phyloP scores from a whole-genome alignment of 2,797 vertebrate species.

The Pygocentrus nattereri region DNA sequence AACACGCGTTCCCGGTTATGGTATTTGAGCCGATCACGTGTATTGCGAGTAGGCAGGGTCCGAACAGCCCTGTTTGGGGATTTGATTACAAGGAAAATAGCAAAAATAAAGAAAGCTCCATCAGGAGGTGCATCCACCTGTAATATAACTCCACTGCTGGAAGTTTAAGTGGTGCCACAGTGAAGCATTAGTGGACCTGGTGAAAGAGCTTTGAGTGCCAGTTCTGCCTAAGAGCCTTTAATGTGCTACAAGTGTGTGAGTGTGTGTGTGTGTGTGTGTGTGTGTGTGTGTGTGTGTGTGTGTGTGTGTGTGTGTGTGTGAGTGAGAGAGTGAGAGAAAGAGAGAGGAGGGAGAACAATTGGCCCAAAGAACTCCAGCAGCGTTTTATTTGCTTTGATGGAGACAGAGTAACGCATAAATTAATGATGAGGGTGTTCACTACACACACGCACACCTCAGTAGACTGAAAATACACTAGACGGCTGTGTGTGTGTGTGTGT shows the following conservation, averaged over 20 bases:
- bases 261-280: background rate
- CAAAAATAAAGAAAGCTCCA: no score
- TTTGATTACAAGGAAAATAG: no score
- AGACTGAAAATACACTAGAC: no score
- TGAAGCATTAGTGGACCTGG: background rate
- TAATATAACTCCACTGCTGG: background rate
- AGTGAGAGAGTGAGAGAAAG: no score
- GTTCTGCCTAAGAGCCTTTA: background rate
- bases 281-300: background rate
- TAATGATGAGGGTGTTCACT: constrained; percentile 54
- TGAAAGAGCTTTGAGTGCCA: background rate
- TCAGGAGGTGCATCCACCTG: background rate
- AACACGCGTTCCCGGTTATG: no score
- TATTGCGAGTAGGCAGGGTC: no score
- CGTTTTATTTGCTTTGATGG: constrained; percentile 21
- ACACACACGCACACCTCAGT: background rate
- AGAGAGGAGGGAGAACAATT: constrained; percentile 33
- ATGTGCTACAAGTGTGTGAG: background rate
- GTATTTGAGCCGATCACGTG: no score
- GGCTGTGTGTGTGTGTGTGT: no score
- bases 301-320: background rate
- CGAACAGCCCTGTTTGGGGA: no score
- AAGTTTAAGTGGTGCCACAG: background rate
- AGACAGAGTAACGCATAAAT: constrained; percentile 46
- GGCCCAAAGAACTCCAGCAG: constrained; percentile 27